Evolutionary conservation across 2,888 invertebrate genomes (phyloP), one percentile per base, ranked within the genome.

Genomic region (Scrobipalpa atriplicella): DNA sequence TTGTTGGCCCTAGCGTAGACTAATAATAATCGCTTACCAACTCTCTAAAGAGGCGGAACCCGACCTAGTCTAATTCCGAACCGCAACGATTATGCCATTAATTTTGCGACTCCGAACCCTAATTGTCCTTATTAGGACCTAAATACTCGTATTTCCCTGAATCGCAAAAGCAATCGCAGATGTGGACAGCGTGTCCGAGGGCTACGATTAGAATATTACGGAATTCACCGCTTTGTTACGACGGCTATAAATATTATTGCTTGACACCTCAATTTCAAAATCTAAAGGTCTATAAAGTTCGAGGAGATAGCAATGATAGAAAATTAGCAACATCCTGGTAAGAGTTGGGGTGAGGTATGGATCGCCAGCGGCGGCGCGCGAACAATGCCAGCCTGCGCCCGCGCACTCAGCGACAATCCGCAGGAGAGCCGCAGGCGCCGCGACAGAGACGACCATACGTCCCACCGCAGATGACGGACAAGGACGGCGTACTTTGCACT

Each of bases 261-360:
- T 88, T 87, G 90, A 89, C 89, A 90, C 91, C 83, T 90, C 85
- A 89, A 89, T 90, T 91, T 89, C 81, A 81, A 83, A 90, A 88
- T 84, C 81, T 82, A 83, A 81, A 84, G 81, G 85, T 86, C 85
- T 87, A 90, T 89, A 90, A 91, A 89, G 85, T 86, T 84, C 78
- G 83, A 80, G 81, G 83, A 84, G 88, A 86, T 86, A 84, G 82
- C 88, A 90, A 89, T 89, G 90, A 91, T 91, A 90, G 89, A 91
- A 92, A 92, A 92, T 92, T 91, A 92, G 92, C 87, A 84, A 89
- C 84, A 87, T 91, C 89, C 89, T 85, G 86, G 86, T 86, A 84
- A 85, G 84, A 87, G 88, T 90, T 83, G 79, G 85, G 89, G 88
- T 90, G 86, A 91, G 81, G 86, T 84, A 92, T 89, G 83, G 86